Evolutionary conservation across 2,888 invertebrate species (phyloP).

Genomic region (Amiota communis): DNA sequence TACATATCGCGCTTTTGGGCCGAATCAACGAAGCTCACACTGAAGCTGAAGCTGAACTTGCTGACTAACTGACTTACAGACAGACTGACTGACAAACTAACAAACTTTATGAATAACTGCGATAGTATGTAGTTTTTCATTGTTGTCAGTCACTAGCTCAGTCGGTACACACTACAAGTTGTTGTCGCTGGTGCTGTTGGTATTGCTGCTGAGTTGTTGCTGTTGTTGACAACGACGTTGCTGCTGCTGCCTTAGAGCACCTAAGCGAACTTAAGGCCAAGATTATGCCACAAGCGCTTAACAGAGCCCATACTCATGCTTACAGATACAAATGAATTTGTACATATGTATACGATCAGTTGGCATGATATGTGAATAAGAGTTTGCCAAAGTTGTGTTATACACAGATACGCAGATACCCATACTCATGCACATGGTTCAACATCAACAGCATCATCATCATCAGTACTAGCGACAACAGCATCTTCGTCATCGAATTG

Average conservation of each 20-base stretch:
- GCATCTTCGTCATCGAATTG: neutral
- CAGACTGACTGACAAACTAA: conserved; percentile 51
- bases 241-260: conserved; percentile 44
- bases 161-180: neutral
- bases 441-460: neutral
- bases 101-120: conserved; percentile 47
- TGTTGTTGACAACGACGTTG: conserved; percentile 28
- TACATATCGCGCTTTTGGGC: conserved; percentile 55
- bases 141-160: too few species aligned
- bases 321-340: neutral
- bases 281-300: conserved; percentile 51
- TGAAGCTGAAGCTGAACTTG: conserved; percentile 17
- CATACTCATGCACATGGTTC: neutral
- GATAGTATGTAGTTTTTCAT: conserved; percentile 34
- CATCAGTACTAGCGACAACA: neutral
- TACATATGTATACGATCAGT: neutral
- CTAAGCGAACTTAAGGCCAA: conserved; percentile 59
- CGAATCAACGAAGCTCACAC: neutral
- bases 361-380: neutral
- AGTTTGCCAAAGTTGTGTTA: conserved; percentile 1
- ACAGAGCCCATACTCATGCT: neutral
- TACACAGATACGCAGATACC: neutral
- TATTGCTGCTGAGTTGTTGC: conserved; percentile 1
- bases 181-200: neutral
- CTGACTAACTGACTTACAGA: conserved; percentile 46